Evolutionary conservation across 2,888 invertebrate species (phyloP), one percentile per base, ranked within the genome.

Genomic region (Meliscaeva auricollis): DNA sequence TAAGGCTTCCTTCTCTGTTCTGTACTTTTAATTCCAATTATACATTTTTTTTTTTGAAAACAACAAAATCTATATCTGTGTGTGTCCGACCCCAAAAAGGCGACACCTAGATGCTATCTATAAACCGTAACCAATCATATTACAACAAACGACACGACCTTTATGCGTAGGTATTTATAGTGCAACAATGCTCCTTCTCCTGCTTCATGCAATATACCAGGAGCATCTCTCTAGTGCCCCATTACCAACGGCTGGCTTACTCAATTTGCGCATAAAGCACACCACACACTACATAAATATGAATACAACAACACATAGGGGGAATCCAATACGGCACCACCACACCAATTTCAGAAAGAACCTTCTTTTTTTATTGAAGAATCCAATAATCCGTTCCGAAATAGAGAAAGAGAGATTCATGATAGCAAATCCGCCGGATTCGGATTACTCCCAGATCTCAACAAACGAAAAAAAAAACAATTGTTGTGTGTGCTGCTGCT

Each of bases 91-190:
- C 78, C 69, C 68, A 73, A 85, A 85, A 85, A 85, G 85, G 81
- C 85, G 76, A 81, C 85, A 81, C 81, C 76, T 85, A 76, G 80
- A 85, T 85, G 41, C 58, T 76, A 80, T 85, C 85, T 56, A 20
- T 15, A 15, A 62, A 52, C 73, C 76, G 60, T 64, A 80, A 80
- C 85, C 85, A 80, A 85, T 80, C 85, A 85, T 85, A 85, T 85
- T 73, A 80, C 76, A 58, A 46, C 62, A 76, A 69, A 69, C 62
- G 62, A 69, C 80, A 72, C 85, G 76, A 85, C 80, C 85, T 77
- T 69, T 69, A 68, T 72, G 81, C 81, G 76, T 80, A 76, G 66
- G 50, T 66, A 66, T 66, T 66, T 60, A 58, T 32, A 41, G 35
- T 20, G 26, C 26, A 44, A 56, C 41, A 26, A 44, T 15, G 30